Evolutionary conservation across 2,797 vertebrate genomes (phyloP), one percentile per base, ranked within the genome.

Genomic region (Chanos chanos): DNA sequence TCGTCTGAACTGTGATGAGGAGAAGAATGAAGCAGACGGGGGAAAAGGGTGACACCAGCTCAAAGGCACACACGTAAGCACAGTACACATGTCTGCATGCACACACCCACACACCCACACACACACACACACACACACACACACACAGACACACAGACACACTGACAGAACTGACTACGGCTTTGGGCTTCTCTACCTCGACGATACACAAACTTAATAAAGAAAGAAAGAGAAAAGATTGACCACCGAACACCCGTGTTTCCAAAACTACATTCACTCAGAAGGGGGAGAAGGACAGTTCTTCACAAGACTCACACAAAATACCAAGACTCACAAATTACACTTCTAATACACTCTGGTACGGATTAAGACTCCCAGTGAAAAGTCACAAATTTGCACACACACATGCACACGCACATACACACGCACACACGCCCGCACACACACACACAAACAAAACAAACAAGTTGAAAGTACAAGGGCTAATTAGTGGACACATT

Each of bases 61-160:
- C 53, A 22, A 52, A 68, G 55, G 61, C 68, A 55, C 56, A 36
- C 53, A 47, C 72, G 59, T 63, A 57, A 61, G 53, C 53, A 73
- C 52, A 57, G 40, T 44, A 67, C 57, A 68, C 53, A 63, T 70
- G 74, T 72, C 61, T 25, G 31, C 66, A 70, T 64, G 68, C 47
- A 34, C 71, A 62, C 66, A 39, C 55, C 49, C 59, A 40, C 48
- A 36, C 54, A 37, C 48, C 36, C 54, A 37, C 39, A 41, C 36
- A 40, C 25, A 22, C 24, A 27, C 39, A 18, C 18, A 48, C 31
- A 19, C 7, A 58, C 41, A 60, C 28, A 19, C 15, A 15, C 18
- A 59, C 48, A 68, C 44, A 41, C 63, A 49, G 12, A 16, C 7
- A 18, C 27, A 7, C 41, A 34, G 52, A 50, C 53, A 63, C 63